Evolutionary conservation across 2,113 vertebrate species (phyloP).

Genomic region (Oncorhynchus gorbuscha): DNA sequence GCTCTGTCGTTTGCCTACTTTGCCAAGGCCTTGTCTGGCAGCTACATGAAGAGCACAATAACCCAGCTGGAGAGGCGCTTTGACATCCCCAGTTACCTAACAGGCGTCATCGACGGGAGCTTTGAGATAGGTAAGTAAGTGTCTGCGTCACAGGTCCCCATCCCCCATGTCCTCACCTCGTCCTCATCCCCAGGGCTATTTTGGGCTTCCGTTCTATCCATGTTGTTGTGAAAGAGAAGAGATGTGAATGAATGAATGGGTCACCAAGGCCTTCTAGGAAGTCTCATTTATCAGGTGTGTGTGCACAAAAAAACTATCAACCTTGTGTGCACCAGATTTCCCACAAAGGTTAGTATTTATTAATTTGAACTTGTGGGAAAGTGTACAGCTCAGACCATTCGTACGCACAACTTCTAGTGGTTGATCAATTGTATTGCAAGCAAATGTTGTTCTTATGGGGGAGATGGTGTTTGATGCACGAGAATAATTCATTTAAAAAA

Average conservation of each 20-base stretch:
- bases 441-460: no score
- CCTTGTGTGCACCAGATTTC: no score
- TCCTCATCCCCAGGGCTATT: constrained; percentile 24
- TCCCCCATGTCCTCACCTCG: constrained; percentile 30
- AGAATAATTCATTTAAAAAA: no score
- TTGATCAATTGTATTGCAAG: no score
- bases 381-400: no score
- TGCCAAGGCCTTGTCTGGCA: constrained; percentile 88
- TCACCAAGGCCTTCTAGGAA: constrained; percentile 44
- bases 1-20: constrained; percentile 92
- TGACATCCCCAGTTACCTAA: constrained; percentile 90
- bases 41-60: constrained; percentile 94
- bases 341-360: no score
- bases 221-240: constrained; percentile 31
- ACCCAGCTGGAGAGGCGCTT: constrained; percentile 94
- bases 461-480: no score
- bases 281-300: neutral
- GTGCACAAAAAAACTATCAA: no score
- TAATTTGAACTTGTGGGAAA: no score
- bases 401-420: no score
- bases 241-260: constrained; percentile 63
- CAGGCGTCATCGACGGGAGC: constrained; percentile 91
- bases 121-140: constrained; percentile 93
- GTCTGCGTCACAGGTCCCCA: neutral
- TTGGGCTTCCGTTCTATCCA: constrained; percentile 34